Conservation (phyloP, 2,797 vertebrate genomes). For the Urocyon cinereoargenteus region DNA sequence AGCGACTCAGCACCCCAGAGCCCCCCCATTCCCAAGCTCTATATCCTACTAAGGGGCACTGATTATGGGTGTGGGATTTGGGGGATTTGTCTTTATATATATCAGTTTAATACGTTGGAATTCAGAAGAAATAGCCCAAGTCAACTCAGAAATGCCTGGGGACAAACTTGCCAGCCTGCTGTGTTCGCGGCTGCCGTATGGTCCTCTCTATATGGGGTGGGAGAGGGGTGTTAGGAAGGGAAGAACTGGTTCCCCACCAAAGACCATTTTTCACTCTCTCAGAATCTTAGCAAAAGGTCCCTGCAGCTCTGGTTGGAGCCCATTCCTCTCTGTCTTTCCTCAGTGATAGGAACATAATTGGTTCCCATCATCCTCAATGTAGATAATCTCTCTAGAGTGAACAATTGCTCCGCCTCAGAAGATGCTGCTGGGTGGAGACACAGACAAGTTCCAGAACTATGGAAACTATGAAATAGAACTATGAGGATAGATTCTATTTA, state of each 20-base stretch:
- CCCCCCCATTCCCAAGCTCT: not conserved
- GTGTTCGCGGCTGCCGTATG: not conserved
- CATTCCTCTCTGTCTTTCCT: constrained; percentile 10
- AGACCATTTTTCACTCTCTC: not conserved
- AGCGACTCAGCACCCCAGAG: not conserved
- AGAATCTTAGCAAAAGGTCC: not conserved
- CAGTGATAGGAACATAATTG: not conserved
- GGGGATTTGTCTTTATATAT: not conserved
- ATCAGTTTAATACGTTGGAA: not conserved
- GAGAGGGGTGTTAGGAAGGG: not conserved
- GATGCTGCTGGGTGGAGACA: not conserved
- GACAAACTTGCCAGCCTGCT: not conserved
- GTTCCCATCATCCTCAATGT: not conserved
- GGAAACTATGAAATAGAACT: too few relatives aligned
- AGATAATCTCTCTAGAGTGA: not conserved
- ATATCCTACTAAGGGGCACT: not conserved
- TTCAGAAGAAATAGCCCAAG: not conserved
- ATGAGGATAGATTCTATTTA: not conserved
- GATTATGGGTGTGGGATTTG: not conserved
- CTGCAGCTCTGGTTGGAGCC: not conserved
- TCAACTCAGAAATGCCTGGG: not conserved
- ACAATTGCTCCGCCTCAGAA: not conserved
- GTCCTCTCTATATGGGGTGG: not conserved
- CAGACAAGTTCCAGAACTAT: not conserved
- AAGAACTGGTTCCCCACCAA: not conserved